Base-by-base conservation (phyloP, 1,140 invertebrate species). In the Grapholita molesta region DNA sequence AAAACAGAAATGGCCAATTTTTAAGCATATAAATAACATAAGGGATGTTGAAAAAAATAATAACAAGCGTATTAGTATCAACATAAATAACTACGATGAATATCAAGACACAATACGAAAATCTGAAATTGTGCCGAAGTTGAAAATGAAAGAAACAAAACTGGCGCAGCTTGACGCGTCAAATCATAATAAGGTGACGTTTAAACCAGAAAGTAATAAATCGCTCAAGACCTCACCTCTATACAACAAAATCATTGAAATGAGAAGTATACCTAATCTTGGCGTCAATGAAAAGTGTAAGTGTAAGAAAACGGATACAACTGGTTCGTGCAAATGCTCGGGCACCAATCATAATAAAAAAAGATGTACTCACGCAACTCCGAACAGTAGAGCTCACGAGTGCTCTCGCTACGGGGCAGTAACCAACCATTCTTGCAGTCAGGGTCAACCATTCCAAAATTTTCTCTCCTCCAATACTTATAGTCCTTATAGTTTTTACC, bases 1-100 rank as follows among this genome's bases (percentile, higher is more conserved):
- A 3, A 82, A 84, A 67, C 83, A 85, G 55, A 83, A 76, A 66
- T 90, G 85, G 86, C 79, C 86, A 21, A 69, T 85, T 9, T 72
- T 80, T 64, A 73, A 82, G 64, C 32, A 78, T 70, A n/a, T 78
- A 53, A 67, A 68, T 35, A 48, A 48, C 18, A n/a, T 48, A 21
- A 48, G 42, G 42, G 18, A 21, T 21, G 42, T 21, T 48, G 18
- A 18, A 48, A 48, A 1, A 57, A 65, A 69, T 30, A 64, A 68
- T 52, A 69, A 48, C 68, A 74, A 38, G 53, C 70, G 23, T 53
- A 23, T 52, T 33, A 72, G 1, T 33, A 70, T 67, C 25, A 48
- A 28, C 2, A 61, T 8, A 30, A 28, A 61, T 15, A 30, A 28
- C n/a, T 0, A 61, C 24, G 42, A 48, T 8, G 42, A 48, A 48